Conservation (phyloP, 2,113 vertebrate species). For the Nipponia nippon region DNA sequence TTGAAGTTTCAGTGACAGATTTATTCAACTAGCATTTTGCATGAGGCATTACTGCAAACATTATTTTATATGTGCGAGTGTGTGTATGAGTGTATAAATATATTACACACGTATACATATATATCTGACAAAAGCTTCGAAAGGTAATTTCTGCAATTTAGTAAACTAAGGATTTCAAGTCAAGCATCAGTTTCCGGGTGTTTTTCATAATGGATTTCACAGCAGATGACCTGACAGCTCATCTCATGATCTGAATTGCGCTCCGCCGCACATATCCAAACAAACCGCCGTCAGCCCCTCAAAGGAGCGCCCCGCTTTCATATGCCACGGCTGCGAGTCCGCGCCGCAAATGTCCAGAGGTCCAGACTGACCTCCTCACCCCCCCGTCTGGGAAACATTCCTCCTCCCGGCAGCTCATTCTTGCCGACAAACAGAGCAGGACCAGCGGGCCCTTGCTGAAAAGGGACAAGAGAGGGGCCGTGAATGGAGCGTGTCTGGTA, state of each 20-base stretch:
- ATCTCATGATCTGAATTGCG: slow-evolving; percentile 79
- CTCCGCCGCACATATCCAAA: slow-evolving; percentile 37
- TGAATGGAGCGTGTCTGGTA: slow-evolving; percentile 48
- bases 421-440: slow-evolving; percentile 69
- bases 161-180: slow-evolving; percentile 67
- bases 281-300: slow-evolving; percentile 3
- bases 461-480: neutral
- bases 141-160: slow-evolving; percentile 76
- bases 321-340: slow-evolving; percentile 68
- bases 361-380: slow-evolving; percentile 82
- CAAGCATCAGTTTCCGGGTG: slow-evolving; percentile 65
- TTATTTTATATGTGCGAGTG: neutral
- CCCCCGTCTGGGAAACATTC: slow-evolving; percentile 72
- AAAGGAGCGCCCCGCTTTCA: slow-evolving; percentile 56
- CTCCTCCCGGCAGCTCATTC: slow-evolving; percentile 35
- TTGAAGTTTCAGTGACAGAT: slow-evolving; percentile 76
- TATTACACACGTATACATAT: neutral
- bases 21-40: slow-evolving; percentile 69
- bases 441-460: slow-evolving; percentile 45
- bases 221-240: slow-evolving; percentile 88
- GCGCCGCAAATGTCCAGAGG: slow-evolving; percentile 79
- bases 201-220: slow-evolving; percentile 83
- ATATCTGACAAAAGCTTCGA: slow-evolving; percentile 62
- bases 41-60: slow-evolving; percentile 60
- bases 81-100: neutral